phyloP scores from a whole-genome alignment of 2,888 invertebrate species.

The Antheraea yamamai region DNA sequence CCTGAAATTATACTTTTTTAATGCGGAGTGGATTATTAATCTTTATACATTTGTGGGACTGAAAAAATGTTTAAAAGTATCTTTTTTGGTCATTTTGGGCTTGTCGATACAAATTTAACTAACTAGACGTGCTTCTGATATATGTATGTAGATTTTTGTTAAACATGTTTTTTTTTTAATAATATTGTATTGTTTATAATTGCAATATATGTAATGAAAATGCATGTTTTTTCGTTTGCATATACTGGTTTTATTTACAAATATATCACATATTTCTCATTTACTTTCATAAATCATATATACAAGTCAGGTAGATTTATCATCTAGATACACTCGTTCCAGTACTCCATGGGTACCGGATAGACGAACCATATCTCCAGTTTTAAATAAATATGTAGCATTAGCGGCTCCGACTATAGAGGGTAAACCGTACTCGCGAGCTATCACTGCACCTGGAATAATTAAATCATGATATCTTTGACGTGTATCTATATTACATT shows the following conservation, averaged over 20 bases:
- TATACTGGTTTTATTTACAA: conserved; percentile 5
- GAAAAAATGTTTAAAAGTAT: not conserved
- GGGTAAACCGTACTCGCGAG: conserved; percentile 91
- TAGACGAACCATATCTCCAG: conserved; percentile 84
- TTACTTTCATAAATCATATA: not conserved
- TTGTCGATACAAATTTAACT: too few species aligned
- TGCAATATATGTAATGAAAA: not conserved
- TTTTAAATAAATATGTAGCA: conserved; percentile 85
- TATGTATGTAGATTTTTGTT: too few species aligned
- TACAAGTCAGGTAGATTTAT: conserved; percentile 23
- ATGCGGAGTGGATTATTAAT: not conserved
- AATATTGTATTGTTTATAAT: not conserved
- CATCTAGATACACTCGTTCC: conserved; percentile 54
- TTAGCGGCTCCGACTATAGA: conserved; percentile 89
- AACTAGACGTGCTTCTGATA: too few species aligned
- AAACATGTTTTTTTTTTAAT: not conserved
- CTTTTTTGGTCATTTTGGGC: not conserved
- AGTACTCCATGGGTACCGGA: conserved; percentile 73
- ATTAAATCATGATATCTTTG: conserved; percentile 11
- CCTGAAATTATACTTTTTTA: not conserved
- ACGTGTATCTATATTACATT: not conserved
- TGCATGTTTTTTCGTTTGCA: not conserved
- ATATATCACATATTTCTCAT: not conserved
- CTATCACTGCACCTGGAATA: conserved; percentile 88
- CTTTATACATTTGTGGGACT: not conserved